Base-by-base conservation (phyloP, 2,888 invertebrate species). In the Artemia sp. region DNA sequence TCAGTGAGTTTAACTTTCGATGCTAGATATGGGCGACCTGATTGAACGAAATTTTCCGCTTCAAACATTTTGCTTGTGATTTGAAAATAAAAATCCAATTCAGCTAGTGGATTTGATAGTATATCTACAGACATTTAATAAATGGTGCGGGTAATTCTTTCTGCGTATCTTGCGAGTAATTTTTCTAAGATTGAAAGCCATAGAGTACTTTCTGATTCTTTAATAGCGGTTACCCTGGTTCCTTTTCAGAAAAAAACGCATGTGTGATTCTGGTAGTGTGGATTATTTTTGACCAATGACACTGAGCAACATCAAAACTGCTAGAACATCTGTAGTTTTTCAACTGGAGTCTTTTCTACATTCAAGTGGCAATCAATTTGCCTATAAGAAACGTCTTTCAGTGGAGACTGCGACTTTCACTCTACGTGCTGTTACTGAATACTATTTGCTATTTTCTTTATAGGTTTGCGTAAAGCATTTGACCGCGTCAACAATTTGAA, bases 401-500 rank as follows among this genome's bases (percentile, higher is more conserved):
- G 58, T 5, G 14, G 3, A 53, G 58, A n/a, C 14, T 53, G 58
- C 58, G 7, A 53, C 14, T 53, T 53, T 53, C 58, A 53, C 7
- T 53, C 58, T 53, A 53, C 58, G 58, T 53, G 58, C 58, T 53
- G 14, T 53, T 53, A 53, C 14, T 53, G 58, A 53, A 14, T 53
- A 7, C n/a, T 53, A 53, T 12, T n/a, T 14, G 12, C n/a, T n/a
- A 53, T 53, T 14, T n/a, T 53, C 14, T 53, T 5, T 5, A 7
- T n/a, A 5, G 3, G 58, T 14, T 53, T 53, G 7, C 38, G 38
- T 0, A 38, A 38, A 38, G 38, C 38, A 38, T 19, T 19, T 19
- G 6, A 38, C 6, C 38, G 38, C 38, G 38, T 38, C 38, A 38
- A 38, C 38, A 38, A 38, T 38, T 38, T 38, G 38, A 38, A 38